These are phyloP conservation scores for Hephaestus fuliginosus DNA, from an alignment of 2,797 vertebrate genomes.

Conservation along the genomic window DNA sequence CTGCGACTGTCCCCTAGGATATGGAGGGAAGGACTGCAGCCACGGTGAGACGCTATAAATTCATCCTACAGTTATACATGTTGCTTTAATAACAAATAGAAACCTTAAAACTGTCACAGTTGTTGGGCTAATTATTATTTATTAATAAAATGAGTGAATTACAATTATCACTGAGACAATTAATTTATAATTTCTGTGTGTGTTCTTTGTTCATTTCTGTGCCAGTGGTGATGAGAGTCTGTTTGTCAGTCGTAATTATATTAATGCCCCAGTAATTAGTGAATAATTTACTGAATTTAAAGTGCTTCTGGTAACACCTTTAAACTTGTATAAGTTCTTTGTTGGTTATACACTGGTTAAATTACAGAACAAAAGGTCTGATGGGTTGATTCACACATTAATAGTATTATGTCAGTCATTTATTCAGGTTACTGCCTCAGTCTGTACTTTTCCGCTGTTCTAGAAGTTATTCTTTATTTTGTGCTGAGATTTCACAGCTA, in stretches of 20 bases:
- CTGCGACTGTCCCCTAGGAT: slow-evolving; percentile 96
- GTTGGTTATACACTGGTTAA: not conserved
- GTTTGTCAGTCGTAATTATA: slow-evolving; percentile 19
- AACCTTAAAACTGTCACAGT: not conserved
- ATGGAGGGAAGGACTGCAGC: slow-evolving; percentile 96
- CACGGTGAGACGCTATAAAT: slow-evolving; percentile 83
- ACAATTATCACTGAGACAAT: not conserved
- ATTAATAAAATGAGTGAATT: not conserved
- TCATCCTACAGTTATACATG: not conserved
- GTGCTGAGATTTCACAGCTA: slow-evolving; percentile 21
- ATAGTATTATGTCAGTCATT: slow-evolving; percentile 10
- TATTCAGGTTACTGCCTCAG: slow-evolving; percentile 1
- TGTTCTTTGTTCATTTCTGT: not conserved
- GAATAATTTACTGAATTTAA: slow-evolving; percentile 11
- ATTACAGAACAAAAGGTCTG: slow-evolving; percentile 3
- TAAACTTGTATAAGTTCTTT: not conserved
- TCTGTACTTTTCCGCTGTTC: not conserved
- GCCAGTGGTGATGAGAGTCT: not conserved
- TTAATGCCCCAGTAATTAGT: slow-evolving; percentile 10
- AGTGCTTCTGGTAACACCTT: not conserved
- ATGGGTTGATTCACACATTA: not conserved
- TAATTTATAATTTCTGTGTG: not conserved
- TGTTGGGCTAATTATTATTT: not conserved
- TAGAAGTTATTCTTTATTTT: not conserved
- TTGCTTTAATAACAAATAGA: not conserved